phyloP scores from a whole-genome alignment of 2,113 vertebrate species.

The Ptychochromis oligacanthus region DNA sequence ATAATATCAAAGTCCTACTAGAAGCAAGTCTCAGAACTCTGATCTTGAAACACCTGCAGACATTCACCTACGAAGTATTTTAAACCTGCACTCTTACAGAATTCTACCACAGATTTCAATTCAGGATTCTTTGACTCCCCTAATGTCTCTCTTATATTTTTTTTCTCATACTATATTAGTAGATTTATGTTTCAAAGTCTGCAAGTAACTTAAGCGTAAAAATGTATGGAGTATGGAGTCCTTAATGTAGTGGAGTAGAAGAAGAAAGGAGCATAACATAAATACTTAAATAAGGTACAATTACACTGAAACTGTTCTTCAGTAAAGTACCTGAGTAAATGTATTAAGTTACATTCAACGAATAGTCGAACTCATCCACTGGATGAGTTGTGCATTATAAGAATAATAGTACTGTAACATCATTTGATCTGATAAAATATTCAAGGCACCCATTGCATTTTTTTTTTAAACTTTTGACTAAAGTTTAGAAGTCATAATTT shows the following conservation, averaged over 20 bases:
- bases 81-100: no score
- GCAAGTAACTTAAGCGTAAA: not conserved
- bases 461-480: not conserved
- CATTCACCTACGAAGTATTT: not conserved
- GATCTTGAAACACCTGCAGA: not conserved
- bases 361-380: not conserved
- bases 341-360: not conserved
- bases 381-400: not conserved
- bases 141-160: not conserved
- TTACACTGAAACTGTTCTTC: not conserved
- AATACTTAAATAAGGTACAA: not conserved
- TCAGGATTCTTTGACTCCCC: not conserved
- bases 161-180: not conserved
- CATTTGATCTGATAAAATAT: not conserved
- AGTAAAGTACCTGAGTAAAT: not conserved
- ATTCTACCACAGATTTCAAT: no score
- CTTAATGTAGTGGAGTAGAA: not conserved
- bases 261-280: not conserved
- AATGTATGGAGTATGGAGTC: no score
- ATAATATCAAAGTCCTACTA: not conserved
- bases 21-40: fast-evolving
- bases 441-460: not conserved
- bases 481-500: not conserved
- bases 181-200: not conserved
- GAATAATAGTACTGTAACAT: not conserved